Conservation (phyloP, 1,140 invertebrate species). For the Venturia canescens region DNA sequence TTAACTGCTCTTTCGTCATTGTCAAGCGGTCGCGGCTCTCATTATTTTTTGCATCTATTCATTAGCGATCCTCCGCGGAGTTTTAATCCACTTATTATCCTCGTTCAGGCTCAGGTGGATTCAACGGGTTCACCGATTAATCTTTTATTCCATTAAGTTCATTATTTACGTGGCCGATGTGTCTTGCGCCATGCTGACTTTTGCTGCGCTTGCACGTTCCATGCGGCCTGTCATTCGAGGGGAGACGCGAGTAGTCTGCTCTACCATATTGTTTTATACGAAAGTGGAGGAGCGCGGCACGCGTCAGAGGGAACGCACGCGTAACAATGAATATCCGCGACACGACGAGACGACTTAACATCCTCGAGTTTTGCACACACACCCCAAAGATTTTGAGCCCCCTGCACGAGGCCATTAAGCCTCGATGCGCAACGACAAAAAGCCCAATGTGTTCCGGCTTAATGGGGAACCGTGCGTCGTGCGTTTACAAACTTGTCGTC, state of each 20-base stretch:
- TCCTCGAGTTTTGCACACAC: slow-evolving; percentile 29
- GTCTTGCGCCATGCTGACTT: slow-evolving; percentile 8
- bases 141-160: slow-evolving; percentile 72
- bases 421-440: slow-evolving; percentile 17
- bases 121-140: slow-evolving; percentile 63
- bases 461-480: neutral
- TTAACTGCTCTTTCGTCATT: too few relatives aligned
- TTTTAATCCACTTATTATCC: neutral
- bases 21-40: neutral
- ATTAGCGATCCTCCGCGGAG: neutral
- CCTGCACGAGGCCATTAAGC: slow-evolving; percentile 39
- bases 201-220: slow-evolving; percentile 52
- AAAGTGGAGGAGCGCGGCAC: slow-evolving; percentile 17
- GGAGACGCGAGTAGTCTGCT: slow-evolving; percentile 1
- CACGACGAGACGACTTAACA: slow-evolving; percentile 32
- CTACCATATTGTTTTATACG: slow-evolving; percentile 40
- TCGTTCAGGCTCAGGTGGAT: slow-evolving; percentile 40
- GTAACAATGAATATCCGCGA: slow-evolving; percentile 42
- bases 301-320: neutral
- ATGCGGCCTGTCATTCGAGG: slow-evolving; percentile 53
- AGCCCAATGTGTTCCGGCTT: neutral
- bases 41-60: neutral
- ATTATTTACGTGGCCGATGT: slow-evolving; percentile 11
- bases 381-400: slow-evolving; percentile 9
- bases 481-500: slow-evolving; percentile 34